Percentiles rank a stretch among this genome's conserved stretches.
phyloP scores from a whole-genome alignment of 2,888 invertebrate species.

The Drosophila formosana region DNA sequence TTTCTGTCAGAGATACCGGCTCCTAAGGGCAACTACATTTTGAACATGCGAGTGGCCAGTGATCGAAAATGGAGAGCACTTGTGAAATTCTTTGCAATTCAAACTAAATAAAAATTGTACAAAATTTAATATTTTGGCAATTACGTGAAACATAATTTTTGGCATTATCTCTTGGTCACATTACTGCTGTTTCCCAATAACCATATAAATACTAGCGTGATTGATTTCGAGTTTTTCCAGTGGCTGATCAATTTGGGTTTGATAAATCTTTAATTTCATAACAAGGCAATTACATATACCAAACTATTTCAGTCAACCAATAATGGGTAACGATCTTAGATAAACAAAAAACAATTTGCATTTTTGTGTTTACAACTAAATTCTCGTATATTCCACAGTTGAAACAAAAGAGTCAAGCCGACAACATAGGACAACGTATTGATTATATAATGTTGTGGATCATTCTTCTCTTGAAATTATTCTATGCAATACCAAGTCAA shows the following conservation, averaged over 20 bases:
- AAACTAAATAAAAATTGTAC: background rate
- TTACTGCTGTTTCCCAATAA: no score
- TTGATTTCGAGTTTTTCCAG: no score
- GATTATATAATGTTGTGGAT: background rate
- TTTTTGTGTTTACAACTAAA: background rate
- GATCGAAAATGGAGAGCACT: constrained; percentile 35
- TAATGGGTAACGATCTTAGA: background rate
- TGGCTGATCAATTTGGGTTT: background rate
- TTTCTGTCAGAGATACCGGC: constrained; percentile 34
- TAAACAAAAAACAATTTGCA: background rate
- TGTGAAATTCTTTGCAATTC: constrained; percentile 10
- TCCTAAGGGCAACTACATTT: constrained; percentile 41
- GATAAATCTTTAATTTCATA: background rate
- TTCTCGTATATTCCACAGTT: background rate
- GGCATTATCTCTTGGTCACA: no score
- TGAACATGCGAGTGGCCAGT: constrained; percentile 14
- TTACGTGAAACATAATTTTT: no score
- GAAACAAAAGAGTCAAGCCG: background rate
- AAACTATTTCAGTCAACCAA: background rate
- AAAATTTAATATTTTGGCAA: no score
- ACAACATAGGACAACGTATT: background rate
- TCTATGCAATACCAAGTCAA: background rate
- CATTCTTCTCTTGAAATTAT: background rate
- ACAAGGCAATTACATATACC: background rate
- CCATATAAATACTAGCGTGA: no score